Conservation (phyloP, 1,140 invertebrate genomes). For the Drosophila sp. region DNA sequence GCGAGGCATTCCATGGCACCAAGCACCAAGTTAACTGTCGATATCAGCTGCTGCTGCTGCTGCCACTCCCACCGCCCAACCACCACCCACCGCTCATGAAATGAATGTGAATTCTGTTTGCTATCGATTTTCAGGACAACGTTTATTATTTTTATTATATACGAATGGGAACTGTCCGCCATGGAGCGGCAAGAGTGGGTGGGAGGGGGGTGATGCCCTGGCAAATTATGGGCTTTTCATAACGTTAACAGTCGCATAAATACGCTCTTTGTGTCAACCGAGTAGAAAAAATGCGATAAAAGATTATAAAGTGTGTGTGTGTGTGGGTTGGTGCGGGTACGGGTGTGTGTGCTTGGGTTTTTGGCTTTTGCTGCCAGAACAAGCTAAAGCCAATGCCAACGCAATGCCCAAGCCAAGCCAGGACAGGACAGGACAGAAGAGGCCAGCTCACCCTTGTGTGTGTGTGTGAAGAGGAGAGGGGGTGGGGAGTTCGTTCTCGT, state of each 20-base stretch:
- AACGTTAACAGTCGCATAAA: conserved; percentile 82
- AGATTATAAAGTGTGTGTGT: conserved; percentile 83
- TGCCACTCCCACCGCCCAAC: conserved; percentile 30
- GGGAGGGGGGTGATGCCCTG: conserved; percentile 64
- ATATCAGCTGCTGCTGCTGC: conserved; percentile 72
- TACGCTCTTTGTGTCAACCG: conserved; percentile 82
- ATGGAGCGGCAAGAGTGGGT: neutral
- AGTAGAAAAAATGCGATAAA: conserved; percentile 83
- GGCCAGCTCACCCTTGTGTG: neutral
- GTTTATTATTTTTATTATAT: conserved; percentile 82
- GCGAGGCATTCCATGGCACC: conserved; percentile 52
- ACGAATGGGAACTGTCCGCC: conserved; percentile 35
- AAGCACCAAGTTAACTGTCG: conserved; percentile 74
- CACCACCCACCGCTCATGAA: conserved; percentile 25
- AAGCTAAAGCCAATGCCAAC: neutral
- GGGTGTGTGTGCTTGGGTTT: conserved; percentile 26
- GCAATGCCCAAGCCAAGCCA: neutral
- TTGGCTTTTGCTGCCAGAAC: conserved; percentile 46
- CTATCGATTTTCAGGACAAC: conserved; percentile 81
- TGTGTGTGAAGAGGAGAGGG: neutral
- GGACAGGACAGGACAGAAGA: conserved; percentile 1
- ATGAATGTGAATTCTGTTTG: conserved; percentile 81
- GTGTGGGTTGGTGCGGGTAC: conserved; percentile 12
- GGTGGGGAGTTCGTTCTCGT: conserved; percentile 45
- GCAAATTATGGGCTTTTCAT: conserved; percentile 83